Base-by-base conservation (phyloP, 2,888 invertebrate species). In the Chrysolina oricalcia region DNA sequence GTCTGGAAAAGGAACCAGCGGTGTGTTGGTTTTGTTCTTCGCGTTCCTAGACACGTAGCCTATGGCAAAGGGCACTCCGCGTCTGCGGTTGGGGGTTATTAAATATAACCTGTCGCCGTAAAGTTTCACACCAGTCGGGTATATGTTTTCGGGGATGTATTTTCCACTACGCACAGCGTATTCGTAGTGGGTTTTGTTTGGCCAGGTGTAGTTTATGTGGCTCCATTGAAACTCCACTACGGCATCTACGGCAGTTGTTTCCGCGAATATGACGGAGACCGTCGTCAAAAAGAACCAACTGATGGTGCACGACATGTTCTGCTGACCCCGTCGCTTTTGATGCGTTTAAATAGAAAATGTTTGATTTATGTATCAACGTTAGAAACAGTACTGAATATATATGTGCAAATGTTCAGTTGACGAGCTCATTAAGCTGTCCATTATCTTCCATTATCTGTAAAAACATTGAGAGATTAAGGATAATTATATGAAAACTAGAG, bases 21-120 rank as follows among this genome's bases (percentile, higher is more conserved):
- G 89, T 27, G 91, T 91, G 76, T 92, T 90, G 50, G 90, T 90
- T 67, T 86, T 85, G 81, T 90, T 90, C 82, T 87, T 89, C n/a
- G 53, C 50, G 46, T 65, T 27, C 46, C 53, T 70, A 15, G 53
- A 48, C 11, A 76, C 35, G 82, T 75, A 90, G 0, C 91, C 93
- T 43, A 95, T 87, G 0, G 94, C 94, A 48, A 92, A 93, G 65
- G 94, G 94, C 0, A 94, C 92, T 19, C 94, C 94, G 71, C 89
- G 89, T 83, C 91, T 89, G 90, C 92, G 91, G 82, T 94, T 90
- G 67, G 94, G 94, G 81, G 94, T 84, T 4, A 93, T 92, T 81
- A 94, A 85, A 87, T 91, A 94, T 86, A 94, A 90, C 79, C 90
- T 91, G 83, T 92, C 91, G 78, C 91, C 91, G 90, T 93, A 93